Evolutionary conservation across 2,797 vertebrate species (phyloP).

Genomic region (Neosalanx taihuensis): DNA sequence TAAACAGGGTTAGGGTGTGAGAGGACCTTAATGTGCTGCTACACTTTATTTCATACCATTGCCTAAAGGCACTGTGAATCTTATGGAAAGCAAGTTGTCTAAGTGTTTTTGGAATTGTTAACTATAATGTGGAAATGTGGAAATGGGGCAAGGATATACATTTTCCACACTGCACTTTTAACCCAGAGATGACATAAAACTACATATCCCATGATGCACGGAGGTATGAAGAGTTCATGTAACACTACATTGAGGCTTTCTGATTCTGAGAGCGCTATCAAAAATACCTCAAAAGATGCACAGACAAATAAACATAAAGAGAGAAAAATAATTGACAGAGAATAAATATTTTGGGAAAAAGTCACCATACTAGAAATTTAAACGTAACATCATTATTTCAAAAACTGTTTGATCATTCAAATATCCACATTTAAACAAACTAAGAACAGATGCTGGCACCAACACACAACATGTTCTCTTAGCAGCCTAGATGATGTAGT

Average conservation of each 20-base stretch:
- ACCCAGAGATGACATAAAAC: neutral
- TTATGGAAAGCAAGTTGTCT: too few species aligned
- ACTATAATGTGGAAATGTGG: too few species aligned
- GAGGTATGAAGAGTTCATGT: neutral
- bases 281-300: neutral
- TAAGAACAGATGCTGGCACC: neutral
- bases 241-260: slow-evolving; percentile 26
- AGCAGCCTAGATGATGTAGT: slow-evolving; percentile 55
- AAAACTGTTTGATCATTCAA: too few species aligned
- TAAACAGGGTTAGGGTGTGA: neutral
- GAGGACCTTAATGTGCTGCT: neutral
- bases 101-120: too few species aligned
- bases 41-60: too few species aligned
- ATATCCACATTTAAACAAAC: too few species aligned
- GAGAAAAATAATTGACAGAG: neutral
- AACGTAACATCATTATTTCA: too few species aligned
- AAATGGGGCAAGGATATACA: too few species aligned
- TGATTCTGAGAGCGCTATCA: neutral
- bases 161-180: too few species aligned
- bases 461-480: slow-evolving; percentile 26
- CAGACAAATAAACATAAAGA: slow-evolving; percentile 1
- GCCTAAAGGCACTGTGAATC: too few species aligned
- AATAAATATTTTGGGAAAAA: neutral
- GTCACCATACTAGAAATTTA: neutral
- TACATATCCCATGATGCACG: slow-evolving; percentile 2